Conservation (phyloP, 2,113 vertebrate genomes). For the Scartelaos histophorus region DNA sequence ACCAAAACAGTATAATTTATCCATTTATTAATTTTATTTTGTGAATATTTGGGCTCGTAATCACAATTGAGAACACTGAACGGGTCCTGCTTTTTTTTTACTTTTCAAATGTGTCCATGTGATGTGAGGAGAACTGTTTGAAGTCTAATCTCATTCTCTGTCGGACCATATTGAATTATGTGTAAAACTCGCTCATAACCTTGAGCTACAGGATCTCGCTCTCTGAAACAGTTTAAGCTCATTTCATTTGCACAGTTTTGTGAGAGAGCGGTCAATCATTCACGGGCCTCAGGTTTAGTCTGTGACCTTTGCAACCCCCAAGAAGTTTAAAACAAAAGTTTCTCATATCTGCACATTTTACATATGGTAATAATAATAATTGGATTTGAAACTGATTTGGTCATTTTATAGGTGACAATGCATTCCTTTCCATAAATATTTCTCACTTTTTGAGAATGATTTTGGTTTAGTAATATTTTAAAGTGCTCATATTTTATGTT, state of each 20-base stretch:
- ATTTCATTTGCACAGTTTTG: neutral
- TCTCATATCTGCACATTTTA: neutral
- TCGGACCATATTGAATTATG: neutral
- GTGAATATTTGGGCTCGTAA: neutral
- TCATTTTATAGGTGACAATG: too few species aligned
- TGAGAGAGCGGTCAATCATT: neutral
- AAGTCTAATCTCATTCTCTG: constrained; percentile 1
- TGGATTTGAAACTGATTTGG: neutral
- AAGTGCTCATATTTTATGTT: too few species aligned
- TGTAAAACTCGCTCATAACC: neutral
- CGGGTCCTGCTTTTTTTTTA: neutral
- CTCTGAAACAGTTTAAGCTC: neutral
- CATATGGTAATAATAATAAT: neutral
- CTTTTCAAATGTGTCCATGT: neutral
- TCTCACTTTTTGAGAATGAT: too few species aligned
- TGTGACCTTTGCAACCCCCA: neutral
- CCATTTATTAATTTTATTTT: neutral
- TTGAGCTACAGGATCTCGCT: neutral
- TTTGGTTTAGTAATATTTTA: too few species aligned
- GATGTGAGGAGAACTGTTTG: neutral
- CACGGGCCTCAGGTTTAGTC: neutral
- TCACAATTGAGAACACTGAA: neutral
- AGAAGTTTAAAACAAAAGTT: neutral
- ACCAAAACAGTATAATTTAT: too few species aligned
- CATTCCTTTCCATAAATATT: too few species aligned